phyloP scores from a whole-genome alignment of 2,888 invertebrate genomes.

The Dendrolimus houi region DNA sequence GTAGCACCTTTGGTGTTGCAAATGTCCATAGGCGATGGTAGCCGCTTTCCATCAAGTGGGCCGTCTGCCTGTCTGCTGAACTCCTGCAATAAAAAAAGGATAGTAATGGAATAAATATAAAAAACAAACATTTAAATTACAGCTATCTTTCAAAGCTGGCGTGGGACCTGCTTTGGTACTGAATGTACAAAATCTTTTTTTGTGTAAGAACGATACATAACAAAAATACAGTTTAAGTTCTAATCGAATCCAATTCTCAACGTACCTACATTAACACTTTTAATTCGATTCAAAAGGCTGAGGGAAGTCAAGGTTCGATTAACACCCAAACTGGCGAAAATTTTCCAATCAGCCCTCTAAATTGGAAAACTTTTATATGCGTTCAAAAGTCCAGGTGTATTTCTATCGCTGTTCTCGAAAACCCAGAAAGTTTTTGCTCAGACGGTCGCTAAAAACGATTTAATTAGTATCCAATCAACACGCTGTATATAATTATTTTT shows the following conservation, averaged over 20 bases:
- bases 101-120: too few species aligned
- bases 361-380: slow-evolving; percentile 76
- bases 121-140: too few species aligned
- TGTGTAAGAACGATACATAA: too few species aligned
- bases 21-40: too few species aligned
- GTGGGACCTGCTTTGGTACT: too few species aligned
- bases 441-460: slow-evolving; percentile 46
- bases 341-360: slow-evolving; percentile 74
- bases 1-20: too few species aligned
- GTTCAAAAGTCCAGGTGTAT: slow-evolving; percentile 73
- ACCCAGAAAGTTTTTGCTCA: slow-evolving; percentile 55
- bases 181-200: too few species aligned
- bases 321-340: slow-evolving; percentile 71
- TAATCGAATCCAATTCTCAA: not conserved
- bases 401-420: slow-evolving; percentile 54
- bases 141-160: too few species aligned
- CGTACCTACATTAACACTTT: slow-evolving; percentile 28
- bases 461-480: slow-evolving; percentile 31
- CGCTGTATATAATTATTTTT: too few species aligned
- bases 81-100: too few species aligned
- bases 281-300: slow-evolving; percentile 53
- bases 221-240: not conserved
- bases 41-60: too few species aligned
- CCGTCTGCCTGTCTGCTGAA: too few species aligned
- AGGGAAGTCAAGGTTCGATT: slow-evolving; percentile 65